Base-by-base conservation (phyloP, 2,113 vertebrate species). In the Meles meles region DNA sequence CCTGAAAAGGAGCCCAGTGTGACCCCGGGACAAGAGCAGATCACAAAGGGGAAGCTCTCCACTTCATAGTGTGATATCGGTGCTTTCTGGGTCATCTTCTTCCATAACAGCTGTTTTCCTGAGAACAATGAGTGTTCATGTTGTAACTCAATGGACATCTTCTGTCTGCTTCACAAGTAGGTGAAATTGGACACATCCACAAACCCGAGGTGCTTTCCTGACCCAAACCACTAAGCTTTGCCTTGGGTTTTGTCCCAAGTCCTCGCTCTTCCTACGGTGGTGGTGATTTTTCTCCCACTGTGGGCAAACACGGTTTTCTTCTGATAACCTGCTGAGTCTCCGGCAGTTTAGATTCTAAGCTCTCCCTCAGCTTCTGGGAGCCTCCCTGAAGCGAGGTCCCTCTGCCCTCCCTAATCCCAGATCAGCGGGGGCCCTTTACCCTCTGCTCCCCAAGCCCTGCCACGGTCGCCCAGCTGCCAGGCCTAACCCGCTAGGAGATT, bases 201-300 rank as follows among this genome's bases (percentile, higher is more conserved):
- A 42, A 8, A 34, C 34, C 55, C 8, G 29, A 71, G 31, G 61
- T 8, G 61, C 37, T 31, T 39, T 47, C 34, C 34, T 61, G 31
- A 34, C 21, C 79, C 9, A n/a, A 18, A 5, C 15, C 63, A 34
- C 44, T 47, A 29, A 72, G 47, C 39, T 71, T 25, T 17, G 63
- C 20, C 63, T 44, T 63, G 29, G 55, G n/a, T 71, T 37, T 37
- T 21, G 7, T 31, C 61, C n/a, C 34, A 12, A 83, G 49, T 25
- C 17, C 20, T 25, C 4, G 0, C 47, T 18, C 25, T 61, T 23
- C 42, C 29, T 7, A 5, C 0, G 0, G 7, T 23, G 15, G 13
- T 47, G 7, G 23, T 8, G 49, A 31, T 5, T 69, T 15, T 37
- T 18, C 52, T 39, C 17, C 2, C 27, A 20, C 4, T 0, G 7